A percentile compares a stretch with the other conserved stretches of the same genome.
These are phyloP conservation scores for Atta cephalotes DNA, from an alignment of 1,140 invertebrate species.

Conservation along the genomic window DNA sequence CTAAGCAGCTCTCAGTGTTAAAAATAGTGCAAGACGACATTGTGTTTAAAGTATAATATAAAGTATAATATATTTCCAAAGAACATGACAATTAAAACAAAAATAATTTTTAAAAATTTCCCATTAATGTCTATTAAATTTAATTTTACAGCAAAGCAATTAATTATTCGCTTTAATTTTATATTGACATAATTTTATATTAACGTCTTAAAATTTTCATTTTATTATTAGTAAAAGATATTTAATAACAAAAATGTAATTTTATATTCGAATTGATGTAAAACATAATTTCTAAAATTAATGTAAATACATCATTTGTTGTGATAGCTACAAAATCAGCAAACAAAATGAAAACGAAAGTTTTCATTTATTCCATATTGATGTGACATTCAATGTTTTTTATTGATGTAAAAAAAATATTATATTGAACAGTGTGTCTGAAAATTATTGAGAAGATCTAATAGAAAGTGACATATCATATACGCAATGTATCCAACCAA, in stretches of 20 bases:
- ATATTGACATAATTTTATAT: background rate
- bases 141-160: background rate
- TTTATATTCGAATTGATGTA: background rate
- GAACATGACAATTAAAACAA: background rate
- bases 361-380: background rate
- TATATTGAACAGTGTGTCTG: background rate
- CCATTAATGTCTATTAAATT: background rate
- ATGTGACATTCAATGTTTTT: background rate
- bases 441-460: slow-evolving; percentile 32
- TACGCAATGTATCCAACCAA: background rate
- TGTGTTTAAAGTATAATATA: background rate
- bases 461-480: slow-evolving; percentile 19
- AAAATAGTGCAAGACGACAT: no score
- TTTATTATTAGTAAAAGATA: background rate
- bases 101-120: background rate
- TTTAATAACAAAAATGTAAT: background rate
- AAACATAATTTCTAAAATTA: background rate
- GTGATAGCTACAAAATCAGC: background rate
- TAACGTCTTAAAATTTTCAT: background rate
- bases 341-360: background rate
- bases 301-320: background rate
- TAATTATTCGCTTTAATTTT: background rate
- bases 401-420: slow-evolving; percentile 1
- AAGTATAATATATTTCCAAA: background rate
- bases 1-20: no score